Conservation (phyloP, 2,797 vertebrate species). For the Phataginus tetradactyla region DNA sequence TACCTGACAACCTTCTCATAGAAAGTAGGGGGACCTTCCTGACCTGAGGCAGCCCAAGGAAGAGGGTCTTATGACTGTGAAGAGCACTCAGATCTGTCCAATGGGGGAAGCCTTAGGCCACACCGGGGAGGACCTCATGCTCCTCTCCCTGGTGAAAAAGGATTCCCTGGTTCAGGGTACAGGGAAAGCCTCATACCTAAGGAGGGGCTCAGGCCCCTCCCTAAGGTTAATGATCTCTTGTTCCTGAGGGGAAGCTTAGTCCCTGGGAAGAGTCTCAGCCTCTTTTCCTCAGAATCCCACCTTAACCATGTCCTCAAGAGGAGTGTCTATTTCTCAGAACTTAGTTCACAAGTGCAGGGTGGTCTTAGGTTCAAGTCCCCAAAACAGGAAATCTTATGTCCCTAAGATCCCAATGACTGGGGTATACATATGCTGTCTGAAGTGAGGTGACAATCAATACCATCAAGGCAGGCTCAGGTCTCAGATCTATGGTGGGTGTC, state of each 20-base stretch:
- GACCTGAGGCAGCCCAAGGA: neutral
- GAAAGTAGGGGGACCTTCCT: neutral
- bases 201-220: neutral
- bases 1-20: neutral
- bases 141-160: constrained; percentile 20
- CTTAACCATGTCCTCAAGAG: neutral
- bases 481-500: neutral
- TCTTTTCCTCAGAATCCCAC: constrained; percentile 25
- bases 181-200: neutral
- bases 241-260: neutral
- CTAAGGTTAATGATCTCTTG: neutral
- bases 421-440: neutral
- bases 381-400: neutral
- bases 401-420: neutral
- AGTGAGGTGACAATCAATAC: neutral
- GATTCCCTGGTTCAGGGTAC: neutral
- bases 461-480: neutral
- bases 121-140: neutral
- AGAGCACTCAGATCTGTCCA: neutral
- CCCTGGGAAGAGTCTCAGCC: neutral
- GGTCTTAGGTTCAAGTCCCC: neutral
- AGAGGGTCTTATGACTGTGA: neutral
- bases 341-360: neutral
- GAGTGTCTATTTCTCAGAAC: neutral
- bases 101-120: neutral